Evolutionary conservation across 2,113 vertebrate genomes (phyloP), one percentile per base, ranked within the genome.

Genomic region (Acinonyx jubatus): DNA sequence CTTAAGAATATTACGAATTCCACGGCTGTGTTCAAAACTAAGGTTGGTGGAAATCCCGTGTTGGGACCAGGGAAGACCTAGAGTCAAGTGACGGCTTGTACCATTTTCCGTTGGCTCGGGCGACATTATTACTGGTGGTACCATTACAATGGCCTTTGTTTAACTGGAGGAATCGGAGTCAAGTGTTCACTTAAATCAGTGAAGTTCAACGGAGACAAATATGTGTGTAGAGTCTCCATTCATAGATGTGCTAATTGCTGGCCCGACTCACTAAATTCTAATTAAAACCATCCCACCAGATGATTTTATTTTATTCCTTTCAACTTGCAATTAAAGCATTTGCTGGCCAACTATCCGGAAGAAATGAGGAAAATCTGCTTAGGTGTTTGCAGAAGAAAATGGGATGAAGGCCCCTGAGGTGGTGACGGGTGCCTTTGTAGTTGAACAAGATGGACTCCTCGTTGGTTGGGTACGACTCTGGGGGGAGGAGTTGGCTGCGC

Each of bases 231-330:
- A 57, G 45, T 45, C 85, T 94, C 69, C 92, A 92, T 98, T 97
- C 96, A 96, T 91, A 97, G 97, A 97, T 96, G 92, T 52, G 88
- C 96, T 97, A 97, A 97, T 96, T 98, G 95, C 98, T 98, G 96
- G 94, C 87, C 85, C 69, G 61, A 98, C 97, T 98, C 97, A 84
- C 96, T 94, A 97, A 98, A 96, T 97, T 98, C 97, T 98, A 98
- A 98, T 98, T 98, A 98, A 98, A 98, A 97, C 86, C 97, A 98
- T 97, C 95, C 94, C 65, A 84, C 91, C 89, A 90, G 81, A 96
- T 97, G 98, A 98, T 98, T 97, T 98, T 98, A 98, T 98, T 98
- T 97, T 96, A 98, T 97, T 98, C 89, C 96, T 97, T 98, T 94
- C 98, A 98, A 97, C 96, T 92, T 74, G 95, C 97, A 98, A 98